Evolutionary conservation across 2,888 invertebrate genomes (phyloP), one percentile per base, ranked within the genome.

Genomic region (Gandaritis pyraliata): DNA sequence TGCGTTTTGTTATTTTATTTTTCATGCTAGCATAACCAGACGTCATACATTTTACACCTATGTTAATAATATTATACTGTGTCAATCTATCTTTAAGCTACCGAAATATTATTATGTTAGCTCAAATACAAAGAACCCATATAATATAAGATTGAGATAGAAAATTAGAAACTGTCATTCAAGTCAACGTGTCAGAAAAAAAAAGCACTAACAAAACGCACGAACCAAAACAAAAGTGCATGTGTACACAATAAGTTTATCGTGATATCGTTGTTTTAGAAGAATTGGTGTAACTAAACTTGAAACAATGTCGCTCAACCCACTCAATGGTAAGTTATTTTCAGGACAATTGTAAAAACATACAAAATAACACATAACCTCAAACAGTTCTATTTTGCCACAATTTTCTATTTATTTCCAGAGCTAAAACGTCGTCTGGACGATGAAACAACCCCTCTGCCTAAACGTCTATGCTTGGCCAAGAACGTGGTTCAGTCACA

Each of bases 381-480:
- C 49, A 43, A 52, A 45, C 29, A 47, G 57, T 39, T 41, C 8
- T 41, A 15, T 6, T 13, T 5, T 41, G 13, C 13, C 39, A 8
- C 8, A 33, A 8, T 33, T 33, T 33, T 11, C 1, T 33, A 33
- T 23, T 23, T 23, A 30, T 16, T 87, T 86, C 38, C 77, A 93
- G 93, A 92, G 74, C 71, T 93, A 45, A 92, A 93, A 70, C 86
- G 90, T 0, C 83, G 88, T 0, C 72, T 93, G 5, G 85, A 89
- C 0, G 84, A 91, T 64, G 80, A 82, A 0, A 72, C 79, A 3
- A 88, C 86, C 57, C 88, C 93, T 0, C 61, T 93, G 6, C 72
- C 91, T 0, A 94, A 94, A 72, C 85, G 94, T 7, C 78, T 94
- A 1, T 92, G 93, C 67, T 79, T 94, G 0, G 94, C 94, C 0